Conservation (phyloP, 2,888 invertebrate genomes). For the Amaurobius ferox region DNA sequence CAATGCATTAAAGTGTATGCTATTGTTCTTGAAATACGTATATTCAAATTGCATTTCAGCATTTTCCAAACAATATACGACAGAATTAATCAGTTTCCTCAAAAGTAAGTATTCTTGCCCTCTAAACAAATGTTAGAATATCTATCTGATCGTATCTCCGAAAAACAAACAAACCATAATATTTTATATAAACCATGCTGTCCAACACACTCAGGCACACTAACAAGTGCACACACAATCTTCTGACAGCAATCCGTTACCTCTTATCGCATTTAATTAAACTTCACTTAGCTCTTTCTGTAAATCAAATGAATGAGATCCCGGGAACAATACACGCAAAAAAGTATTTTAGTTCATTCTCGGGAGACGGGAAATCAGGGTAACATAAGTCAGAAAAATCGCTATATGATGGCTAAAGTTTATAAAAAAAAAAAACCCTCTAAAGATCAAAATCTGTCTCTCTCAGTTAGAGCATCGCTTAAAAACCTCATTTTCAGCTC, state of each 20-base stretch:
- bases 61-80: too few species aligned
- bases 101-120: too few species aligned
- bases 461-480: slow-evolving; percentile 54
- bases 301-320: background rate
- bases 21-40: too few species aligned
- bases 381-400: slow-evolving; percentile 19
- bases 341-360: slow-evolving; percentile 12
- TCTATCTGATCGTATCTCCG: too few species aligned
- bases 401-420: background rate
- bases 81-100: too few species aligned
- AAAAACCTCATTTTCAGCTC: slow-evolving; percentile 61
- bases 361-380: slow-evolving; percentile 43
- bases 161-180: too few species aligned
- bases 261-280: slow-evolving; percentile 10
- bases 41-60: too few species aligned
- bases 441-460: slow-evolving; percentile 57
- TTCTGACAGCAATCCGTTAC: background rate
- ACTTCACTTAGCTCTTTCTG: slow-evolving; percentile 21
- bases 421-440: background rate
- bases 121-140: too few species aligned
- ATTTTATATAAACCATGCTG: too few species aligned
- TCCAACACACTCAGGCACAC: too few species aligned
- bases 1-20: too few species aligned
- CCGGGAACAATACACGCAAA: background rate
- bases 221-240: too few species aligned